Evolutionary conservation across 92 coral and sea anemone species (phyloP), one percentile per base, ranked within the genome.

Genomic region (Porites lobata): DNA sequence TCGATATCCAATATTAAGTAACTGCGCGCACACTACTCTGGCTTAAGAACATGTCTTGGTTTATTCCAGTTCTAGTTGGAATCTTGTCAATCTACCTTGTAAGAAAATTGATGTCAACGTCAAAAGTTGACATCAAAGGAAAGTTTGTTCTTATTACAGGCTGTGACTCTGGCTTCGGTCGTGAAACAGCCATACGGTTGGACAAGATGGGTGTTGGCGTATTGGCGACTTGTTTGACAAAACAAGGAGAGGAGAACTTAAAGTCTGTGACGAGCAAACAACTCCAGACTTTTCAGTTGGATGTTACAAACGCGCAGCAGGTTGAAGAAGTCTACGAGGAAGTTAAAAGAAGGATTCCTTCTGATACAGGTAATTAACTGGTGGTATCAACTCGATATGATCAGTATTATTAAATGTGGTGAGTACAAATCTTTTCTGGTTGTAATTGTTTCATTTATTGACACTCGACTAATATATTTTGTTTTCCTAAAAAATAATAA

Each of bases 151-250:
- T 94, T n/a, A 86, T 94, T 26, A 92, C 96, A n/a, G 96, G 96
- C 68, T 94, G 96, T 65, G 96, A 94, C 76, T 88, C 93, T 10
- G 96, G 96, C 8, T 94, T 94, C 83, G 96, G 96, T 18, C 93
- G 83, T n/a, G 88, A 92, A 65, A 78, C 90, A 18, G 96, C 95
- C 38, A 68, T 85, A 51, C 86, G 82, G 56, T 70, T 94, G 69
- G 96, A 94, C 66, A 77, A 66, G 50, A 51, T 85, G 43, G 96
- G 96, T 8, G 87, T 87, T 54, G 65, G 80, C 14, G 97, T 94
- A 51, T 66, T 92, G 20, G 97, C 97, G 1, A 85, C 93, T 52
- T 94, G 97, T 89, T 88, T 94, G 22, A 89, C 93, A 6, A 67
- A 51, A 18, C 77, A 83, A 26, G 97, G 97, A 32, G 91, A 84